phyloP scores from a whole-genome alignment of 1,140 invertebrate genomes.

The Tetramorium alpestre region DNA sequence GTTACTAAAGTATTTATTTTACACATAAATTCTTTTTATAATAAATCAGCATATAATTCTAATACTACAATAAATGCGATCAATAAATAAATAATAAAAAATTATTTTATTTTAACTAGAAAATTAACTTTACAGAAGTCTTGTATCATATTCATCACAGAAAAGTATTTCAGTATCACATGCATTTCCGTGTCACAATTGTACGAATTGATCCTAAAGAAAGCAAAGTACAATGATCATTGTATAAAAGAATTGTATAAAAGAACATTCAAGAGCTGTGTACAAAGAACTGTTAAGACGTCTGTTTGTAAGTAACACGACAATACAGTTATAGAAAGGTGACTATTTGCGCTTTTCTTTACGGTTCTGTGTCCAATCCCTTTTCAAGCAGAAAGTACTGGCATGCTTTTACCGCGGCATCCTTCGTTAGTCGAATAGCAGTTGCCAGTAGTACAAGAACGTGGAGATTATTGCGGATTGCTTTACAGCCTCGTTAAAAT shows the following conservation, averaged over 20 bases:
- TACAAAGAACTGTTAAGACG: background rate
- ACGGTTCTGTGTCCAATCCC: slow-evolving; percentile 10
- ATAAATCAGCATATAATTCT: background rate
- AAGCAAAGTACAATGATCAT: background rate
- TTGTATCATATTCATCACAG: background rate
- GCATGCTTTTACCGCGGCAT: slow-evolving; percentile 22
- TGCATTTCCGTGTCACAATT: background rate
- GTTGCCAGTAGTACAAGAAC: slow-evolving; percentile 27
- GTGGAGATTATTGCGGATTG: slow-evolving; percentile 56
- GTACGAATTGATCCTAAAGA: background rate
- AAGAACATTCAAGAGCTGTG: background rate
- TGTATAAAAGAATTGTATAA: background rate
- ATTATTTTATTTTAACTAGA: background rate
- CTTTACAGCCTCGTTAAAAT: slow-evolving; percentile 61
- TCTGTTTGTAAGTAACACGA: background rate
- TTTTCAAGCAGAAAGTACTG: slow-evolving; percentile 36
- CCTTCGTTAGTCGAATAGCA: slow-evolving; percentile 44
- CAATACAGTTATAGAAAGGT: background rate
- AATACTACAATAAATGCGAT: background rate
- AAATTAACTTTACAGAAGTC: background rate
- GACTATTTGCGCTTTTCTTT: slow-evolving; percentile 27
- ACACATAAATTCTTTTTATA: background rate
- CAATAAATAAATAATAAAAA: background rate
- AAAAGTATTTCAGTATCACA: background rate
- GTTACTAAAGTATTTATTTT: background rate